phyloP scores from a whole-genome alignment of 2,888 invertebrate species.

The Anorthoa munda region DNA sequence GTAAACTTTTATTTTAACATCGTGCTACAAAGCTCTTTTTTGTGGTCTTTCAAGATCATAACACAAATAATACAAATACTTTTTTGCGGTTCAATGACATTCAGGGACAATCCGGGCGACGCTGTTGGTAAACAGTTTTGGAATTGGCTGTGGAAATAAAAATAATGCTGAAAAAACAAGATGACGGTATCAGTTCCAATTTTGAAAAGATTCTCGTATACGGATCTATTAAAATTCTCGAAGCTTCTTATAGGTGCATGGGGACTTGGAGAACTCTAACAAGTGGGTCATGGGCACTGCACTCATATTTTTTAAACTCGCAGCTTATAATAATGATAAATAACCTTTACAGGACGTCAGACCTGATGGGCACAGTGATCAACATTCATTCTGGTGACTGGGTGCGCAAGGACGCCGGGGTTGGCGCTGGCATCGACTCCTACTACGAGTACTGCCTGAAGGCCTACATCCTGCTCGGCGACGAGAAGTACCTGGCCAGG shows the following conservation, averaged over 20 bases:
- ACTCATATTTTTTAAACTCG: no score
- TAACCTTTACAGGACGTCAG: slow-evolving; percentile 89
- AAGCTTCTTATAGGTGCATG: background rate
- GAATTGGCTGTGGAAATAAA: background rate
- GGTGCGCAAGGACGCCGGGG: slow-evolving; percentile 98
- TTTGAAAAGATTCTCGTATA: background rate
- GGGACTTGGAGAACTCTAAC: no score
- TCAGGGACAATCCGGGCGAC: no score
- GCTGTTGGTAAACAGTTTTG: background rate
- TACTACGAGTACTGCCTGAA: slow-evolving; percentile 99
- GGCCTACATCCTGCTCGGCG: slow-evolving; percentile 98
- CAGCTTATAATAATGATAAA: background rate
- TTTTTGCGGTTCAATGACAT: no score
- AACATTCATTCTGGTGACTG: slow-evolving; percentile 99
- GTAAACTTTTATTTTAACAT: no score
- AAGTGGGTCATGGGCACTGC: no score
- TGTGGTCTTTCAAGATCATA: no score
- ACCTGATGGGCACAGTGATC: slow-evolving; percentile 99
- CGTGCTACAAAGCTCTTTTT: no score
- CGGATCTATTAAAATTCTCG: background rate
- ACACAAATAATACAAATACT: no score
- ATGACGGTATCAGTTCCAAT: background rate
- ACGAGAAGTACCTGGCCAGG: slow-evolving; percentile 97
- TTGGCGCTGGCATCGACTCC: slow-evolving; percentile 99
- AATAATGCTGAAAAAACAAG: background rate